Percentiles rank a stretch among this genome's conserved stretches.
Conservation (phyloP, 1,140 invertebrate genomes). For the Drosophila malerkotliana region DNA sequence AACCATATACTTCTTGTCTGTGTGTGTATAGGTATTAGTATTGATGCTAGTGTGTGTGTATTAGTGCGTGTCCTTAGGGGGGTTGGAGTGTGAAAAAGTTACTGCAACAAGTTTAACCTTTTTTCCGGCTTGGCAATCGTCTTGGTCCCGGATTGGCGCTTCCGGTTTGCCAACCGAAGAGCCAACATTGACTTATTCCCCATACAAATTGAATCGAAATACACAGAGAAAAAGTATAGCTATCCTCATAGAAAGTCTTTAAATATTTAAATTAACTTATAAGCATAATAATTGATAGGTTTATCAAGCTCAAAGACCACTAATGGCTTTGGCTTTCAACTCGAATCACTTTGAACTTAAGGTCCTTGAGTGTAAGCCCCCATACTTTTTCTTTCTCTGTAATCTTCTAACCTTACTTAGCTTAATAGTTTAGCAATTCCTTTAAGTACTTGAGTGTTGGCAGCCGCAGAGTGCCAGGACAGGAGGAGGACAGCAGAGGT, state of each 20-base stretch:
- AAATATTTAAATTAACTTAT: no score
- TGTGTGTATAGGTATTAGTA: slow-evolving; percentile 1
- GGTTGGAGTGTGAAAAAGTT: slow-evolving; percentile 46
- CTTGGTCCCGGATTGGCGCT: slow-evolving; percentile 14
- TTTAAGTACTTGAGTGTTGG: slow-evolving; percentile 37
- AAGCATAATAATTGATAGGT: no score
- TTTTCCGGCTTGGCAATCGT: slow-evolving; percentile 16
- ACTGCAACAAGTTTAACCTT: slow-evolving; percentile 75
- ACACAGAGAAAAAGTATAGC: neutral
- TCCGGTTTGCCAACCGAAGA: slow-evolving; percentile 37
- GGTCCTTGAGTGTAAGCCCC: no score
- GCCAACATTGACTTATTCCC: slow-evolving; percentile 45
- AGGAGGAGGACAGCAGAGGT: neutral
- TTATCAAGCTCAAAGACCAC: neutral
- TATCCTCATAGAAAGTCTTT: neutral
- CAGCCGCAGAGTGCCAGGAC: slow-evolving; percentile 3
- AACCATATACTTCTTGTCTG: slow-evolving; percentile 44
- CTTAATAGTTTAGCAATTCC: slow-evolving; percentile 59
- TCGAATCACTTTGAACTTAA: neutral
- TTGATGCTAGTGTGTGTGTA: neutral
- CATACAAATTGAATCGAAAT: slow-evolving; percentile 15
- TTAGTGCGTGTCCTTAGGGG: neutral
- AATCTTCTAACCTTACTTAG: slow-evolving; percentile 8
- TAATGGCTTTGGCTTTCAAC: neutral
- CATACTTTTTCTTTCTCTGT: neutral